Conservation (phyloP, 2,888 invertebrate genomes). For the Carterocephalus palaemon region DNA sequence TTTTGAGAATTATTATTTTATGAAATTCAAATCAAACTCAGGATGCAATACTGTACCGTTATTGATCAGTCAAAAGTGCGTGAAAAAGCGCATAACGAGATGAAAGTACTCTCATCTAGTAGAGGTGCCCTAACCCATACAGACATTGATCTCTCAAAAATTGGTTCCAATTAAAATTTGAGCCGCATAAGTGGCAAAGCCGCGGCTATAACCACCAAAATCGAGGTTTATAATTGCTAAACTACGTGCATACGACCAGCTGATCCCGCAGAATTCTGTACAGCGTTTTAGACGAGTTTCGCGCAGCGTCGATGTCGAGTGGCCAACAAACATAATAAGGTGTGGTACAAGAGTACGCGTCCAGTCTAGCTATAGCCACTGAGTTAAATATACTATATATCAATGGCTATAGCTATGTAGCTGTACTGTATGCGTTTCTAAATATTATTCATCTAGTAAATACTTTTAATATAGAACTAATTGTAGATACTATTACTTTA, state of each 20-base stretch:
- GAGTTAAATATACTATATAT: too few relatives aligned
- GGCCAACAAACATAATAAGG: conserved; percentile 11
- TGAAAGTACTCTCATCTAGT: conserved; percentile 3
- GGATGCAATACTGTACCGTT: neutral
- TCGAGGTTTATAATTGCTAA: conserved; percentile 49
- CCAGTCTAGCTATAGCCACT: too few relatives aligned
- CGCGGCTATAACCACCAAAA: conserved; percentile 38
- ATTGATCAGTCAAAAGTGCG: conserved; percentile 5
- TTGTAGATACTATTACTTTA: too few relatives aligned
- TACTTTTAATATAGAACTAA: too few relatives aligned
- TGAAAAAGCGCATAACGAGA: conserved; percentile 4
- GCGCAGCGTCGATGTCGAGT: conserved; percentile 26
- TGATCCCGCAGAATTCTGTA: conserved; percentile 34
- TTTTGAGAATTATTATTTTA: neutral
- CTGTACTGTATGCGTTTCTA: too few relatives aligned
- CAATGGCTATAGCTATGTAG: too few relatives aligned
- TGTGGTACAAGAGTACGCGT: neutral
- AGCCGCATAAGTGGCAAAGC: conserved; percentile 44
- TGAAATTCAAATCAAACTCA: conserved; percentile 2
- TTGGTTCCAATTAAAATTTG: conserved; percentile 68
- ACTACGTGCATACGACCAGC: conserved; percentile 35
- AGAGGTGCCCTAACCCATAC: conserved; percentile 29
- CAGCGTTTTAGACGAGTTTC: conserved; percentile 34
- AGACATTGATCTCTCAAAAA: conserved; percentile 48
- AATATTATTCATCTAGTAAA: too few relatives aligned